Evolutionary conservation across 2,113 vertebrate genomes (phyloP).

Genomic region (Falco punctatus): DNA sequence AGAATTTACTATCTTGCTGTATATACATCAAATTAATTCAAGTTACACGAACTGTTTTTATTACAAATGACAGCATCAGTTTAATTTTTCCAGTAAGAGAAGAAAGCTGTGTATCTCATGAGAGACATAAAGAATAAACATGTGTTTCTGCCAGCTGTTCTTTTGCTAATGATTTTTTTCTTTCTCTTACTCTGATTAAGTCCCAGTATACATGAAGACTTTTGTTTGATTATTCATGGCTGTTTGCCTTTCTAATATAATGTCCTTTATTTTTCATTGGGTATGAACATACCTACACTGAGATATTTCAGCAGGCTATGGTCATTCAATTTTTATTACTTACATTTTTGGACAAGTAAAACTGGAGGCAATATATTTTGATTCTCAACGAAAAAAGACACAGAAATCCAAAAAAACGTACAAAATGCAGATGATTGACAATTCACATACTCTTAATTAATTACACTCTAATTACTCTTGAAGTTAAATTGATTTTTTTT

Average conservation of each 20-base stretch:
- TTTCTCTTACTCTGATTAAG: neutral
- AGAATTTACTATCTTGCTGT: neutral
- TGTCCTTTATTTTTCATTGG: neutral
- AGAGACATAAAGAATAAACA: neutral
- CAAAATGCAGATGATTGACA: neutral
- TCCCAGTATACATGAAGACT: neutral
- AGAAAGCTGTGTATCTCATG: neutral
- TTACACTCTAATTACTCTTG: neutral
- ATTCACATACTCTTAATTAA: neutral
- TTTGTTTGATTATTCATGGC: neutral
- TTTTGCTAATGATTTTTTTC: neutral
- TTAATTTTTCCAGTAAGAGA: neutral
- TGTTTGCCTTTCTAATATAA: neutral
- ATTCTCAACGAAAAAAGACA: neutral
- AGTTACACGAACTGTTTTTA: neutral
- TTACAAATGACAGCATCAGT: neutral
- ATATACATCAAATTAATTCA: neutral
- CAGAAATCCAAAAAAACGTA: neutral
- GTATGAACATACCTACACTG: neutral
- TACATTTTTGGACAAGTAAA: neutral
- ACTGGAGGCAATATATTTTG: neutral
- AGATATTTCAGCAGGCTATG: neutral
- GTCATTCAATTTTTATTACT: slow-evolving; percentile 13
- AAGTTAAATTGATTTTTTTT: neutral
- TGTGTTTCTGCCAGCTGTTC: slow-evolving; percentile 18